Evolutionary conservation across 2,797 vertebrate species (phyloP).

Genomic region (Xerus rutilus): DNA sequence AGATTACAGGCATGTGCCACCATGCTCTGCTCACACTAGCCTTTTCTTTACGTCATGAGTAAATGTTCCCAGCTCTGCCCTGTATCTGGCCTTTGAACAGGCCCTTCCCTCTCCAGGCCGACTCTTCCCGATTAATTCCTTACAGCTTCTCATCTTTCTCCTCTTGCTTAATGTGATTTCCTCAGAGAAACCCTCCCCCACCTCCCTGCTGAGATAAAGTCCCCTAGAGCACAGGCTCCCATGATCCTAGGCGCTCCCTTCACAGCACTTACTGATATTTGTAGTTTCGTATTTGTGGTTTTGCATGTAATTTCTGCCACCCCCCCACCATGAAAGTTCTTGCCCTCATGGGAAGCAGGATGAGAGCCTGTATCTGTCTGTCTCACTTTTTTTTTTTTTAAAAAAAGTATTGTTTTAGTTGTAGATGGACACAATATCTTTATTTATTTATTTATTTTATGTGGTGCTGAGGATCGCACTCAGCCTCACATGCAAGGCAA

Average conservation of each 20-base stretch:
- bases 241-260: not conserved
- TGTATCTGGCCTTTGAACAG: not conserved
- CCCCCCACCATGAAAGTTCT: not conserved
- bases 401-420: no score
- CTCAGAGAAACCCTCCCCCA: not conserved
- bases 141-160: not conserved
- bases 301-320: not conserved
- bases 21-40: no score
- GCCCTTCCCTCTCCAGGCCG: not conserved
- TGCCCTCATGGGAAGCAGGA: not conserved
- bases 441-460: no score
- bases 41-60: not conserved
- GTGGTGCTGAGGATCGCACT: no score
- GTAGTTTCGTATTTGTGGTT: not conserved
- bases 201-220: not conserved
- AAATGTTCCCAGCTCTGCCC: not conserved
- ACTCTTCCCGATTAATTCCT: not conserved
- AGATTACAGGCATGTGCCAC: no score
- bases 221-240: not conserved
- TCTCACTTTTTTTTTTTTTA: not conserved
- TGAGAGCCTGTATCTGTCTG: not conserved
- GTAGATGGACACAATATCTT: no score
- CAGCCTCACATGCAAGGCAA: no score
- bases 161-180: not conserved
- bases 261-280: not conserved